phyloP scores from a whole-genome alignment of 1,140 invertebrate species.

The Zaprionus tsacasi region DNA sequence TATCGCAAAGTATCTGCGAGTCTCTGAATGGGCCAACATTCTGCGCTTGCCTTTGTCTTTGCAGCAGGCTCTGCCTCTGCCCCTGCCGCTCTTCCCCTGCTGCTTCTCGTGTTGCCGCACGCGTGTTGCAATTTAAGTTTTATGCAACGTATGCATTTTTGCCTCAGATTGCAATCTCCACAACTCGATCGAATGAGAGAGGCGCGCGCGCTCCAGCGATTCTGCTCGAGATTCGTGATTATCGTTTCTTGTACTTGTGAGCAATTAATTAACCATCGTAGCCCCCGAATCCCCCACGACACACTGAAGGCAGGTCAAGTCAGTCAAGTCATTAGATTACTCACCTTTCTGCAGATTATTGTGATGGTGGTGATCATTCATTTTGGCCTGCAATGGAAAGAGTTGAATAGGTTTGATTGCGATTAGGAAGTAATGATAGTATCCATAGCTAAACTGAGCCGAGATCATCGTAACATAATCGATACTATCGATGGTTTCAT shows the following conservation, averaged over 20 bases:
- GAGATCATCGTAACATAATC: no score
- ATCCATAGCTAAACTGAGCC: background rate
- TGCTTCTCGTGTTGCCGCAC: slow-evolving; percentile 59
- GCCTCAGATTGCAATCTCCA: slow-evolving; percentile 61
- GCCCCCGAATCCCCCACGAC: background rate
- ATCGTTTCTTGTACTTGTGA: slow-evolving; percentile 51
- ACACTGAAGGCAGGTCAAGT: slow-evolving; percentile 21
- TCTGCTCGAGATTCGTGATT: slow-evolving; percentile 53
- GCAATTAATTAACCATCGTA: slow-evolving; percentile 45
- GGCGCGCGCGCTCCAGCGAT: slow-evolving; percentile 22
- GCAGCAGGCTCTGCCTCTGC: slow-evolving; percentile 19
- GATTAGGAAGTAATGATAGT: background rate
- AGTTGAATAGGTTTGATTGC: no score
- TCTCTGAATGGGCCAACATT: slow-evolving; percentile 27
- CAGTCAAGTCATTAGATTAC: slow-evolving; percentile 12
- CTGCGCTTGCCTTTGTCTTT: slow-evolving; percentile 35
- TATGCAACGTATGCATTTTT: slow-evolving; percentile 56
- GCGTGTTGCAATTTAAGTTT: slow-evolving; percentile 75
- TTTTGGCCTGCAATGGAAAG: slow-evolving; percentile 85
- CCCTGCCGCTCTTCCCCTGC: slow-evolving; percentile 8
- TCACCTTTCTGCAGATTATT: slow-evolving; percentile 84
- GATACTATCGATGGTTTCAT: no score
- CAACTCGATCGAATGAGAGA: slow-evolving; percentile 26
- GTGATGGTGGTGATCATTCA: slow-evolving; percentile 85
- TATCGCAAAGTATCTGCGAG: slow-evolving; percentile 13